Base-by-base conservation (phyloP, 1,140 invertebrate genomes). In the Cyrtorhinus lividipennis region DNA sequence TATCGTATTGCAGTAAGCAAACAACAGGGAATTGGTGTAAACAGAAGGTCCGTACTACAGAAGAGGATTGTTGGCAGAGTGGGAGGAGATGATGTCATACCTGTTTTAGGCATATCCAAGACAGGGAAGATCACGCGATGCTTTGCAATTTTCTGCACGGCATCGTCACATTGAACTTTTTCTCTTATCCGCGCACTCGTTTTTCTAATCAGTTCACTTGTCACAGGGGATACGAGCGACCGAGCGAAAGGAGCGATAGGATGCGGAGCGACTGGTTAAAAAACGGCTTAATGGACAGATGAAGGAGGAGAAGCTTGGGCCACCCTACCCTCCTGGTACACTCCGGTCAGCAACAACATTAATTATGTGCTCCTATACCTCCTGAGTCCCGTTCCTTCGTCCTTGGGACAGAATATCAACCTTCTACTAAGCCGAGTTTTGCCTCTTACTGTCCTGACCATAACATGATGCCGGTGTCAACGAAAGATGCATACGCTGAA, bases 311-410 rank as follows among this genome's bases (percentile, higher is more conserved):
- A n/a, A 53, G 48, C 48, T 22, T 3, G 48, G 20, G 48, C 48
- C 48, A 53, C 48, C 48, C 48, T 53, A 15, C 48, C 48, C 48
- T 53, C 48, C 48, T 53, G 48, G 48, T 53, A 53, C 48, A 53
- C 48, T 53, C 48, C 48, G 48, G 48, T 53, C 48, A 53, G 48
- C 48, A 53, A 53, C 48, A 53, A 53, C 48, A 53, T 53, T 53
- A 53, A 53, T 53, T 53, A 53, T 53, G 48, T 53, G 48, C 48
- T 20, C 48, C 48, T 22, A 53, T 53, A 53, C 12, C 48, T 53
- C 48, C n/a, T n/a, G 30, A 20, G 48, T 53, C 48, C 48, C 48
- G 48, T 53, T 53, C 48, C 48, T 53, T 53, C 48, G 48, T 10
- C 48, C 48, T 53, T 53, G 48, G 20, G 48, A 12, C 10, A 12